Evolutionary conservation across 2,888 invertebrate genomes (phyloP).

Genomic region (Eupsilia transversa): DNA sequence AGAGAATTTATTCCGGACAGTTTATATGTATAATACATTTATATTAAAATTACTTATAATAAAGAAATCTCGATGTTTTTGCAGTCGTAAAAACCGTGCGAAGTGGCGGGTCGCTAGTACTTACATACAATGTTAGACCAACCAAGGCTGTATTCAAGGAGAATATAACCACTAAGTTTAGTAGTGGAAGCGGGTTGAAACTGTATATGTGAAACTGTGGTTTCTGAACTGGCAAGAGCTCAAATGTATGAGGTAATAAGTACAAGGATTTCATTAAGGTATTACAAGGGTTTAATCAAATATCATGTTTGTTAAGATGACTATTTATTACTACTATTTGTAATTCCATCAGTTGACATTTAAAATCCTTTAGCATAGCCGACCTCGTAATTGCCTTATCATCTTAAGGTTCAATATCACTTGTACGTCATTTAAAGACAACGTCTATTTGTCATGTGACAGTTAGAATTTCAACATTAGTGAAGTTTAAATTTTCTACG

Average conservation of each 20-base stretch:
- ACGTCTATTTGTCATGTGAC: neutral
- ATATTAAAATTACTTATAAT: too few relatives aligned
- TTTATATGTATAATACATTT: too few relatives aligned
- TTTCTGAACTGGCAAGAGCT: neutral
- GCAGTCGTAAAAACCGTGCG: too few relatives aligned
- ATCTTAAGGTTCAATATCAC: neutral
- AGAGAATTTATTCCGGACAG: too few relatives aligned
- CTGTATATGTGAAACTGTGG: neutral
- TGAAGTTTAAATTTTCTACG: neutral
- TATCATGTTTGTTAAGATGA: neutral
- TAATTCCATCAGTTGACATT: neutral
- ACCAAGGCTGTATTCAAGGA: conserved; percentile 5
- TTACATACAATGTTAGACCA: conserved; percentile 11
- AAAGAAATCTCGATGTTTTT: too few relatives aligned
- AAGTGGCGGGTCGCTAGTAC: too few relatives aligned
- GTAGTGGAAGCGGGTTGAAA: neutral
- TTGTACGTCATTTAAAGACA: neutral
- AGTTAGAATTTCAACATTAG: neutral
- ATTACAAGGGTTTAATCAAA: neutral
- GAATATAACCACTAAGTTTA: conserved; percentile 2
- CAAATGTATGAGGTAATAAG: neutral
- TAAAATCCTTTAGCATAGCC: neutral
- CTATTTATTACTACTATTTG: neutral
- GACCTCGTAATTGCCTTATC: neutral
- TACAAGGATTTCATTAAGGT: neutral